A percentile compares a stretch with the other conserved stretches of the same genome.
phyloP scores from a whole-genome alignment of 2,113 vertebrate genomes.

The Podocnemis expansa region DNA sequence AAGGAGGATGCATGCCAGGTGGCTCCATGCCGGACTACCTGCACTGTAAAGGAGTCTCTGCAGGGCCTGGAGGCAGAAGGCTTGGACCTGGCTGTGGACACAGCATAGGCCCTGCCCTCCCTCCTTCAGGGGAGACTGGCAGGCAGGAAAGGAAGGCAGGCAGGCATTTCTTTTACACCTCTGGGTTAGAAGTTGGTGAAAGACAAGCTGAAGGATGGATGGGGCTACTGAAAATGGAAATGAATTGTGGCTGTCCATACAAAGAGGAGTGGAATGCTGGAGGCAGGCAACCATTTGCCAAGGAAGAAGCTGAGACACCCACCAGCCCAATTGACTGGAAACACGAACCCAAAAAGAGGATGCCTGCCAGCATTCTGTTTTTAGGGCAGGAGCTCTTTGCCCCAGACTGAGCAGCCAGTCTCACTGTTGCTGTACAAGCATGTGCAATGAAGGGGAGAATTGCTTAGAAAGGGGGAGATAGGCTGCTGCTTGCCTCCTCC shows the following conservation, averaged over 20 bases:
- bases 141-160: not conserved
- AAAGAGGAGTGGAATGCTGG: not conserved
- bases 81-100: too few relatives aligned
- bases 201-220: not conserved
- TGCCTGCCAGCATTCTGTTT: not conserved
- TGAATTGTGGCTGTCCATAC: not conserved
- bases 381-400: not conserved
- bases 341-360: not conserved
- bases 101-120: too few relatives aligned
- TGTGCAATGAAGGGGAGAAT: not conserved
- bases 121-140: too few relatives aligned
- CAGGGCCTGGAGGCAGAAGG: too few relatives aligned
- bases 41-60: too few relatives aligned
- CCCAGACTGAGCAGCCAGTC: not conserved
- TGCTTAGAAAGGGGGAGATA: not conserved
- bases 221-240: not conserved
- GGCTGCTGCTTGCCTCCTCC: not conserved
- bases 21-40: too few relatives aligned
- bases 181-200: not conserved
- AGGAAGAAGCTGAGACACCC: not conserved
- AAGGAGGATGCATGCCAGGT: too few relatives aligned
- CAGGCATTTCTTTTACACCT: not conserved
- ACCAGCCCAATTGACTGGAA: not conserved
- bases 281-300: not conserved
- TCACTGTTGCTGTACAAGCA: not conserved